These are phyloP conservation scores for Lasioglossum villosulum DNA, from an alignment of 2,888 invertebrate species.

Conservation along the genomic window DNA sequence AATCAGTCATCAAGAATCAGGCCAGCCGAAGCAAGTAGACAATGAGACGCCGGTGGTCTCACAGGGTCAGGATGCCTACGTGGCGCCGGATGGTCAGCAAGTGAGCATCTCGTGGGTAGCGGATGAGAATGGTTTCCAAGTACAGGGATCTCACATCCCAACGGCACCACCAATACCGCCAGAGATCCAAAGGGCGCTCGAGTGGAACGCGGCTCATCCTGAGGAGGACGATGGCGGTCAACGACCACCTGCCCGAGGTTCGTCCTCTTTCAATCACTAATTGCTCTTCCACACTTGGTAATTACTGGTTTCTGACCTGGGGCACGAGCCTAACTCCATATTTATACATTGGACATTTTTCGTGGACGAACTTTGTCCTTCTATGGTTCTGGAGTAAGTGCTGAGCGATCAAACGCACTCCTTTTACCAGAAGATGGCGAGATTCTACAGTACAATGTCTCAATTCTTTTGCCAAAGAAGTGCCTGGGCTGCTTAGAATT, in stretches of 20 bases:
- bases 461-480: not conserved
- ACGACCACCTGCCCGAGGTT: constrained; percentile 78
- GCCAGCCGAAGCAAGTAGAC: constrained; percentile 83
- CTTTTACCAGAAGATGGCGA: not conserved
- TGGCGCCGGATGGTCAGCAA: constrained; percentile 84
- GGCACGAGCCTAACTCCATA: not conserved
- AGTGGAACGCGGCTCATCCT: constrained; percentile 84
- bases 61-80: constrained; percentile 84
- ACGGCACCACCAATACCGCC: constrained; percentile 84
- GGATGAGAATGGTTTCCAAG: constrained; percentile 84
- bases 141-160: constrained; percentile 84
- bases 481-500: not conserved
- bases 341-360: not conserved
- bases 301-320: not conserved
- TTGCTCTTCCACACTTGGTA: not conserved
- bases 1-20: constrained; percentile 84
- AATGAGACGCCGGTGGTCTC: constrained; percentile 82
- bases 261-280: constrained; percentile 20
- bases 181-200: constrained; percentile 84
- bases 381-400: not conserved
- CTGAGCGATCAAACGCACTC: not conserved
- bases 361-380: not conserved
- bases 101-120: constrained; percentile 83
- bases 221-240: constrained; percentile 82
- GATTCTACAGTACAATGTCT: not conserved